These are phyloP conservation scores for Coregonus sp. DNA, from an alignment of 2,797 vertebrate species.

Conservation along the genomic window DNA sequence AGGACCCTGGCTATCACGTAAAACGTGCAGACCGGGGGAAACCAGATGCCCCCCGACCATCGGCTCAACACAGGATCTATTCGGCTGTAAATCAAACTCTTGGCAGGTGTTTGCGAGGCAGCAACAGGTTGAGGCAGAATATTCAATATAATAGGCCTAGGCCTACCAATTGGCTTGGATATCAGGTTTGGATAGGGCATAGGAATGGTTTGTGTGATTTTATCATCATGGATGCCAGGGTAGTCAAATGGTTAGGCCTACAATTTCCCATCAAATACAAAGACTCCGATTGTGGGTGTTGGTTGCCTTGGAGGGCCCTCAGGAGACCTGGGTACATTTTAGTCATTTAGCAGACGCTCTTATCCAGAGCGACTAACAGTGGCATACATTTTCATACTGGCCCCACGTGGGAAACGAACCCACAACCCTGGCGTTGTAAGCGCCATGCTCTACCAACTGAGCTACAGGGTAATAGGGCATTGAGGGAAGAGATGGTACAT, in stretches of 20 bases:
- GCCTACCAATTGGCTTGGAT: not conserved
- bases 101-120: constrained; percentile 37
- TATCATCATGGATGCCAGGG: not conserved
- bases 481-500: not conserved
- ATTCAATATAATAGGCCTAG: too few relatives aligned
- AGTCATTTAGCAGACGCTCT: too few relatives aligned
- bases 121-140: not conserved
- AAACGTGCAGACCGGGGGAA: constrained; percentile 65
- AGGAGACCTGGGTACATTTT: not conserved
- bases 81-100: constrained; percentile 62
- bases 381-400: too few relatives aligned
- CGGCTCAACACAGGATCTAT: constrained; percentile 56
- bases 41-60: constrained; percentile 66
- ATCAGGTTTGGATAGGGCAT: not conserved
- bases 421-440: too few relatives aligned
- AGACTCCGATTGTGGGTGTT: not conserved
- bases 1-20: constrained; percentile 76
- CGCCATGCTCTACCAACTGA: too few relatives aligned
- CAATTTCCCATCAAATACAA: too few relatives aligned
- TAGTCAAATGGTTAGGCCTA: not conserved
- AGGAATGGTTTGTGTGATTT: not conserved
- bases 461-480: not conserved
- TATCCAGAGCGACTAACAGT: too few relatives aligned
- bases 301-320: not conserved
- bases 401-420: too few relatives aligned